Percentiles rank a stretch among this genome's conserved stretches.
These are phyloP conservation scores for Cantharis flavilabris DNA, from an alignment of 2,888 invertebrate genomes.

Conservation along the genomic window DNA sequence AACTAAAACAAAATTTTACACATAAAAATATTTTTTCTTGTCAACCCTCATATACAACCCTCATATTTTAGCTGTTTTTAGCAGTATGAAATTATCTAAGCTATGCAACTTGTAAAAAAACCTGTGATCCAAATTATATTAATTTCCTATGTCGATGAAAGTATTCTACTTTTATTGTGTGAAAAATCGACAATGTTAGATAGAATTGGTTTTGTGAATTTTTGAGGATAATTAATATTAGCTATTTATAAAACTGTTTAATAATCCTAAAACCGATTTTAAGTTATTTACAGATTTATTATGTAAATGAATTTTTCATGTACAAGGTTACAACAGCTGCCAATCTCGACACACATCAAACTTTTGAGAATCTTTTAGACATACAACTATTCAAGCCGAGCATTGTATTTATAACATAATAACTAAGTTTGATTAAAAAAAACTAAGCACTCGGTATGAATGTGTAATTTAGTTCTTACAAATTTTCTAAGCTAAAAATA, in stretches of 20 bases:
- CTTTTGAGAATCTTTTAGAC: neutral
- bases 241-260: neutral
- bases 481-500: neutral
- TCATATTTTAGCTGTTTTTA: too few species aligned
- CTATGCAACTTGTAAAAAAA: too few species aligned
- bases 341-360: neutral
- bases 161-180: neutral
- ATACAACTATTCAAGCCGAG: neutral
- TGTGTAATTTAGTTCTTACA: neutral
- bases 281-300: neutral
- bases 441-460: neutral
- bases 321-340: neutral
- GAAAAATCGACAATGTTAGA: neutral
- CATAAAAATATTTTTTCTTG: too few species aligned
- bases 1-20: too few species aligned
- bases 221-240: neutral
- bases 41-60: too few species aligned
- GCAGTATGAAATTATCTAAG: too few species aligned
- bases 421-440: neutral
- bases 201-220: neutral
- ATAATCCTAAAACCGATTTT: neutral
- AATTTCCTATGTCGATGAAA: too few species aligned
- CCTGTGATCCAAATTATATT: too few species aligned
- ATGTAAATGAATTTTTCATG: neutral
- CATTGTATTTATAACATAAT: neutral